Base-by-base conservation (phyloP, 30 jellyfish, hydroid and myxozoan genomes). In the Cassiopea andromeda region DNA sequence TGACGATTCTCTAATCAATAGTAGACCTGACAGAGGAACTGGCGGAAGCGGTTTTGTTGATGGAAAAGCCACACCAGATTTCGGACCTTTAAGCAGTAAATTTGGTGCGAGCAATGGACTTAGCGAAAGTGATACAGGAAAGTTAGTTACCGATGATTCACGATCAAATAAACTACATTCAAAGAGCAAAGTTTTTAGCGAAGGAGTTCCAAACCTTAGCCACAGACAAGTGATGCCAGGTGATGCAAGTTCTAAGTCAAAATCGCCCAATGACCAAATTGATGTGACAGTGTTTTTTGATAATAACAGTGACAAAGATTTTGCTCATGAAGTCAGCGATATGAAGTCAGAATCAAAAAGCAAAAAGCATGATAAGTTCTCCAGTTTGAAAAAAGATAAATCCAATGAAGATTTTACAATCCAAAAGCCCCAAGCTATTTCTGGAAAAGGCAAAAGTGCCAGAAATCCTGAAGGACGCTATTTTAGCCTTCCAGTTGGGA, bases 201-300 rank as follows among this genome's bases (percentile, higher is more conserved):
- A 58, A 50, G 81, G 60, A 10, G 44, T 3, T n/a, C 6, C 67
- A 46, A 44, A 46, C 18, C 44, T 48, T 8, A 81, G 70, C 54
- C 82, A 58, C 1, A 70, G 47, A 7, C 17, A 57, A 10, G 18
- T 8, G 1, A 57, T 17, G 76, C 13, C 58, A 2, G 84, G n/a
- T 73, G 81, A 81, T 18, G 87, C n/a, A 7, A 67, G 68, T 12
- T 74, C 38, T 2, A 67, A 74, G 60, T 66, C 78, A 2, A 81
- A 48, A 64, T 80, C 96, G 13, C n/a, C 8, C 1, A 90, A 90
- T 69, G 88, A 76, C 60, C 77, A 80, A 57, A 82, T 90, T 47
- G 97, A 90, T 57, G 97, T 90, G 72, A 91, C 94, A 5, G 94
- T 91, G 70, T 83, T 91, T 79, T 82, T 91, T 80, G 97, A 91